Evolutionary conservation across 2,888 invertebrate genomes (phyloP), one percentile per base, ranked within the genome.

Genomic region (Ornithoptera alexandrae): DNA sequence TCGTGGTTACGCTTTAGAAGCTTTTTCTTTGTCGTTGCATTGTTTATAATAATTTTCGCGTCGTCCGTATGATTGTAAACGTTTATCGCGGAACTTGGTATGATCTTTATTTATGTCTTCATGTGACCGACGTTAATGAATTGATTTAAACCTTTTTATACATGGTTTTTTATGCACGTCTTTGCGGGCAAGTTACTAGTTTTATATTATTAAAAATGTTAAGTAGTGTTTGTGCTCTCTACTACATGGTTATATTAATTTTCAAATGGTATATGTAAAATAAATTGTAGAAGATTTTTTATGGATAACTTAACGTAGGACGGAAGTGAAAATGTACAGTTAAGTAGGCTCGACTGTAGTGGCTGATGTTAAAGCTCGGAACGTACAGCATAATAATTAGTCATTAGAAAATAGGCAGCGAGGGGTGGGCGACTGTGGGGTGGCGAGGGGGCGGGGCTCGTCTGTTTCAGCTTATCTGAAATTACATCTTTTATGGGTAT

Each of bases 401-500:
- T 92, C 92, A 92, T 92, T 92, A 92, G 92, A 91, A 92, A 91
- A 92, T 91, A 90, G 92, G 90, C 84, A 90, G 89, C 81, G 80
- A 82, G 84, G 85, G 80, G 83, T 81, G 74, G 74, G 71, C 69
- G 64, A 74, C 72, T 74, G 71, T 73, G 66, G 68, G 74, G 81
- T 82, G 77, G 84, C 80, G 72, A 77, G 79, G 81, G 82, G 90
- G 90, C 87, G 89, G 88, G 78, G 90, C 89, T 89, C 91, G 92
- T 91, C 92, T 91, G 90, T 92, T 92, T 92, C 91, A 91, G 92
- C 90, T 92, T 92, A 92, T 92, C 92, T 92, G 91, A 92, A 92
- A 92, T 92, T 92, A 92, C 92, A 92, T 92, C 92, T 92, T 92
- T 92, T 92, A 92, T 92, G 92, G 91, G 90, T 89, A 92, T 90